phyloP scores from a whole-genome alignment of 2,797 vertebrate genomes.

The Sebastes umbrosus region DNA sequence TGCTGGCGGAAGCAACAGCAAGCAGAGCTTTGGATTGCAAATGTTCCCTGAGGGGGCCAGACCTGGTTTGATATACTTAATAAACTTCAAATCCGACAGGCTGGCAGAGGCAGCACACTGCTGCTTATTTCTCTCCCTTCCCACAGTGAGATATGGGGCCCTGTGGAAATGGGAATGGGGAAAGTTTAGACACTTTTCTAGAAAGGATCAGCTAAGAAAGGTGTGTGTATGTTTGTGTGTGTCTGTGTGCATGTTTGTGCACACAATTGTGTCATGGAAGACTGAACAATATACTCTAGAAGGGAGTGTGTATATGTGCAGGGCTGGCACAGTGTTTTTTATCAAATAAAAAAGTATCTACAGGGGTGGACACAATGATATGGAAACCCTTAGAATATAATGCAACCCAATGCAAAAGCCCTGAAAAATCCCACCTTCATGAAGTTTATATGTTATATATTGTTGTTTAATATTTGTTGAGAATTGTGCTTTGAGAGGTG shows the following conservation, averaged over 20 bases:
- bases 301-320: background rate
- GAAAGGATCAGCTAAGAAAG: slow-evolving; percentile 52
- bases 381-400: background rate
- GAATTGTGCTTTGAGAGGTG: background rate
- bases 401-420: background rate
- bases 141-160: slow-evolving; percentile 57
- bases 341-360: slow-evolving; percentile 14
- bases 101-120: slow-evolving; percentile 63
- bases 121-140: slow-evolving; percentile 67
- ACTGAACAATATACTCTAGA: slow-evolving; percentile 21
- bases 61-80: slow-evolving; percentile 80
- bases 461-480: background rate
- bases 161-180: slow-evolving; percentile 62
- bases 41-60: slow-evolving; percentile 77
- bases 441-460: background rate
- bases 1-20: slow-evolving; percentile 74
- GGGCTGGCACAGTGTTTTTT: background rate
- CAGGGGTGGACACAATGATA: background rate
- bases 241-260: background rate
- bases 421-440: background rate
- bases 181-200: slow-evolving; percentile 66
- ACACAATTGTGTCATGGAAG: slow-evolving; percentile 7
- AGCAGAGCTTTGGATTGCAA: slow-evolving; percentile 80
- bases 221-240: slow-evolving; percentile 24
- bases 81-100: slow-evolving; percentile 80